phyloP scores from a whole-genome alignment of 2,797 vertebrate species.

The Falco rusticolus region DNA sequence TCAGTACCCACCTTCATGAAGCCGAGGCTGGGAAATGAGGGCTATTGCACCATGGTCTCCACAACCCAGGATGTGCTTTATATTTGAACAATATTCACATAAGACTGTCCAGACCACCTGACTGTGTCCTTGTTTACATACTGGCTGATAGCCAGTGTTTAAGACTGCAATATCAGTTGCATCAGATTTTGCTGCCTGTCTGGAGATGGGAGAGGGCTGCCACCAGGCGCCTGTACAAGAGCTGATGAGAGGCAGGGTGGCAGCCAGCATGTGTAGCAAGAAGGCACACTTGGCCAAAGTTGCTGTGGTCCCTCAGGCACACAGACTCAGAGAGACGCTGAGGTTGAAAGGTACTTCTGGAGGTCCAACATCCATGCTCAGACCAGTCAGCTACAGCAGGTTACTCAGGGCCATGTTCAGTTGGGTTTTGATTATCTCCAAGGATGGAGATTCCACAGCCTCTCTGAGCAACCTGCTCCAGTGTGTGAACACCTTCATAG shows the following conservation, averaged over 20 bases:
- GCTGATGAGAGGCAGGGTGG: background rate
- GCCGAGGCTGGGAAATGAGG: background rate
- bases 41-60: background rate
- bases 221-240: background rate
- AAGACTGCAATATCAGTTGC: background rate
- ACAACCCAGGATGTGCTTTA: background rate
- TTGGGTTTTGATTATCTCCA: background rate
- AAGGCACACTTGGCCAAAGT: background rate
- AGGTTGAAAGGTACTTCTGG: background rate
- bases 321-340: background rate
- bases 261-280: background rate
- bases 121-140: background rate
- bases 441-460: background rate
- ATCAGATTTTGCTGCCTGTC: background rate
- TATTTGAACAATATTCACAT: background rate
- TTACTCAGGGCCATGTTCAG: background rate
- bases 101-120: background rate
- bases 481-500: background rate
- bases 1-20: background rate
- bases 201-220: background rate
- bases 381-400: background rate
- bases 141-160: background rate
- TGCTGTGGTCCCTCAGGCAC: too few relatives aligned
- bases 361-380: background rate
- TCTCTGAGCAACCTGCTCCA: background rate